These are phyloP conservation scores for Vireo griseus DNA, from an alignment of 2,797 vertebrate genomes.

Conservation along the genomic window DNA sequence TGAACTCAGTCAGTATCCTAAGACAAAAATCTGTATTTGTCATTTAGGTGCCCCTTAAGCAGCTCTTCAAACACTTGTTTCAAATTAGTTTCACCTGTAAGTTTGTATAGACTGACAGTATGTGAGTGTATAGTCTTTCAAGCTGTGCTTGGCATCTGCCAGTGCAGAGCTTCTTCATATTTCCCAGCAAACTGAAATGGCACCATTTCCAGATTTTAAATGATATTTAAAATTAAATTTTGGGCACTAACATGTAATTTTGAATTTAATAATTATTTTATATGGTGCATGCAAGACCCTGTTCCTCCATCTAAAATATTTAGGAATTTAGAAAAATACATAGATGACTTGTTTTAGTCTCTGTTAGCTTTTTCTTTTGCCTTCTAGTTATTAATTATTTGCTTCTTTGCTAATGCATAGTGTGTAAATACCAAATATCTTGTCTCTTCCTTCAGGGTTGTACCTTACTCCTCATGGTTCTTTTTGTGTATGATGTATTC, in stretches of 20 bases:
- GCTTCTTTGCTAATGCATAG: not conserved
- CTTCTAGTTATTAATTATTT: not conserved
- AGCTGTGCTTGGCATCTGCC: not conserved
- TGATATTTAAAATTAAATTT: not conserved
- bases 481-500: slow-evolving; percentile 95
- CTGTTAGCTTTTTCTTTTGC: not conserved
- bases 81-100: not conserved
- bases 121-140: not conserved
- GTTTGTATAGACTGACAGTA: not conserved
- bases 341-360: not conserved
- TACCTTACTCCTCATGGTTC: slow-evolving; percentile 87
- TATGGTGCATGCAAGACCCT: not conserved
- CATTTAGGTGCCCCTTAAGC: not conserved
- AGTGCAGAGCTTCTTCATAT: not conserved
- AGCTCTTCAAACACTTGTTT: not conserved
- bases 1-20: not conserved
- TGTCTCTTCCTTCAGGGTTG: slow-evolving; percentile 81
- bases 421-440: not conserved
- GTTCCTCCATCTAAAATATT: not conserved
- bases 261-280: not conserved
- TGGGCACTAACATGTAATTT: not conserved
- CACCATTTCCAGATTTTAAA: not conserved
- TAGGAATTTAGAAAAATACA: not conserved
- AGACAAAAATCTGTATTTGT: not conserved
- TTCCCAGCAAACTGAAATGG: not conserved